Base-by-base conservation (phyloP, 2,113 vertebrate genomes). In the Perca fluviatilis region DNA sequence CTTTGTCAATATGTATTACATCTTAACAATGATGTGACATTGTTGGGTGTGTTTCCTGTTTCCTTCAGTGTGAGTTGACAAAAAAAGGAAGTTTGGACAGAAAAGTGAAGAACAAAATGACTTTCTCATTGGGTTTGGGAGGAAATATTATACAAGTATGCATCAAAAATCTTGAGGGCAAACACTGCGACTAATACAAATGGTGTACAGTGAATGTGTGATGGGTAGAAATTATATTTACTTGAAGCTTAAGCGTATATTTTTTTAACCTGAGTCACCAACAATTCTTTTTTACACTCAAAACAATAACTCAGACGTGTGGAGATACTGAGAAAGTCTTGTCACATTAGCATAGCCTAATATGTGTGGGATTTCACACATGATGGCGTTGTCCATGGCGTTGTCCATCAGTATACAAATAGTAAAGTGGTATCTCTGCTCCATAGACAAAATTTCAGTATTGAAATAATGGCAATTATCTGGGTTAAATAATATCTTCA, bases 31-130 rank as follows among this genome's bases (percentile, higher is more conserved):
- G 18, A 10, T 69, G 51, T 81, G 77, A 82, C 83, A 68, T 71
- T 56, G 5, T 72, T 72, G 86, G 64, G 74, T 84, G 74, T 76
- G 87, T 89, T 94, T 94, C 93, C 89, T 90, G 87, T 92, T 92
- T 43, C 8, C 10, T 43, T 80, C 40, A 33, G 21, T 25, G 64
- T 50, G 30, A 72, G 56, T 51, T 60, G 12, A 67, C 63, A 50
- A 72, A 65, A 74, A 68, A 71, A 67, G 89, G 91, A 92, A 94
- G 79, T 88, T 65, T 27, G 3, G 14, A 27, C 30, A 60, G 4
- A 63, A 70, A 77, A 30, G 21, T n/a, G 4, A 63, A 46, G 2
- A 12, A 16, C 16, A 30, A 1, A 12, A 2, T 30, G 2, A 56
- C 36, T 25, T 51, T 70, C 1, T 76, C 2, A 6, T 13, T 63